Base-by-base conservation (phyloP, 2,797 vertebrate species). In the Sebastiscus albofasciatus region DNA sequence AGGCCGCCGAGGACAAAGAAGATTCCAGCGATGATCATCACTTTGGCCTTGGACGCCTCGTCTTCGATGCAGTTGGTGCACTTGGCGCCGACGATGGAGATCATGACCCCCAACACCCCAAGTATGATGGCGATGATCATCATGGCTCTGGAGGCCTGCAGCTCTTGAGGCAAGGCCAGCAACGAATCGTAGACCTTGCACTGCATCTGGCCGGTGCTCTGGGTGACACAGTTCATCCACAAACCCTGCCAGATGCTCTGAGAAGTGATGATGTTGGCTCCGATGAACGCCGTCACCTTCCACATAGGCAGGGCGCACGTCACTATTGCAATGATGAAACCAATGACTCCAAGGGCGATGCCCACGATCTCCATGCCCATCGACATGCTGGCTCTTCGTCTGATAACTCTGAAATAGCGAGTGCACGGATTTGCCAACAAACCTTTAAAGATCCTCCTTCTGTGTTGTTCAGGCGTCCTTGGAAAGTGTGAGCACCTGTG, bases 31-130 rank as follows among this genome's bases (percentile, higher is more conserved):
- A 97, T 91, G 46, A 99, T 99, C 95, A 97, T 98, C 90, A 99
- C 96, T 92, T 97, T 98, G 83, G 97, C 95, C 71, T 99, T 99
- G 75, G 96, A 79, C 1, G 92, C 82, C 74, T 98, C 97, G 0
- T 98, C 97, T 67, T 98, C 97, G 3, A 99, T 96, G 82, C 98
- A 99, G 93, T 97, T 97, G 85, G 98, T 99, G 89, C 98, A 99
- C 92, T 99, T 97, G 68, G 97, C 98, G 0, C 98, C 98, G 54
- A 97, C 95, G 2, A 98, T 94, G 84, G 97, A 97, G 84, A 99
- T 95, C 82, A 99, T 16, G 56, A 98, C 81, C 2, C 95, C 97
- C 2, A 99, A 81, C 16, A 96, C 73, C 0, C 95, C 96, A 7
- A 99, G 88, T 31, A 99, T 93, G 74, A 99, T 97, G 92, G 97